phyloP scores from a whole-genome alignment of 2,113 vertebrate genomes.

The Thalassarche chlororhynchos region DNA sequence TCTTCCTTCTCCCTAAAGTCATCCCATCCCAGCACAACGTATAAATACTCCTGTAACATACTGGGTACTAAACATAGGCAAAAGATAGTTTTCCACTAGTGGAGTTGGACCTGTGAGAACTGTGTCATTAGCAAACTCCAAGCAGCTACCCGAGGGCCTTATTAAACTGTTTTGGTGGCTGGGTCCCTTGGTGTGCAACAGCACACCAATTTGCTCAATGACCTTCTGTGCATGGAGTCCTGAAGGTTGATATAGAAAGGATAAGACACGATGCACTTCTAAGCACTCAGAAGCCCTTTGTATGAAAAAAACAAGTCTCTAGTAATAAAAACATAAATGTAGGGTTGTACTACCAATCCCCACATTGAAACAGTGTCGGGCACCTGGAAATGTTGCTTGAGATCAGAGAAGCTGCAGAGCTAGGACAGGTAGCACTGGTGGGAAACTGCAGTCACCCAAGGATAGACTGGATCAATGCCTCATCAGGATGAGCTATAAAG shows the following conservation, averaged over 20 bases:
- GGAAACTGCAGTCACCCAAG: background rate
- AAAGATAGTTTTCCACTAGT: background rate
- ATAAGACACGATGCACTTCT: background rate
- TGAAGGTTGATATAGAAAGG: background rate
- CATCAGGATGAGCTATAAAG: background rate
- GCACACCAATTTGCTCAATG: background rate
- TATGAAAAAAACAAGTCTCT: background rate
- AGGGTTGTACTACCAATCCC: background rate
- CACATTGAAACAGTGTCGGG: rapidly evolving
- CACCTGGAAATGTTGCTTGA: background rate
- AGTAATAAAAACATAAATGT: background rate
- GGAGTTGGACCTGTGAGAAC: background rate
- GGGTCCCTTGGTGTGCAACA: background rate
- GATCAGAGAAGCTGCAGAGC: background rate
- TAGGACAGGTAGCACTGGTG: background rate
- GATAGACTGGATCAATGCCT: background rate
- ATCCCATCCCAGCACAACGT: background rate
- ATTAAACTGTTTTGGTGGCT: background rate
- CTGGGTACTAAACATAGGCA: background rate
- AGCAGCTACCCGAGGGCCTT: background rate
- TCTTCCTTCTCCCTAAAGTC: background rate
- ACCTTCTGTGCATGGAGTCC: background rate
- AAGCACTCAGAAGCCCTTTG: background rate
- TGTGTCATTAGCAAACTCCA: background rate
- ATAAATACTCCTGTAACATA: background rate